phyloP scores from a whole-genome alignment of 2,888 invertebrate species.

The Drosophila monieri region DNA sequence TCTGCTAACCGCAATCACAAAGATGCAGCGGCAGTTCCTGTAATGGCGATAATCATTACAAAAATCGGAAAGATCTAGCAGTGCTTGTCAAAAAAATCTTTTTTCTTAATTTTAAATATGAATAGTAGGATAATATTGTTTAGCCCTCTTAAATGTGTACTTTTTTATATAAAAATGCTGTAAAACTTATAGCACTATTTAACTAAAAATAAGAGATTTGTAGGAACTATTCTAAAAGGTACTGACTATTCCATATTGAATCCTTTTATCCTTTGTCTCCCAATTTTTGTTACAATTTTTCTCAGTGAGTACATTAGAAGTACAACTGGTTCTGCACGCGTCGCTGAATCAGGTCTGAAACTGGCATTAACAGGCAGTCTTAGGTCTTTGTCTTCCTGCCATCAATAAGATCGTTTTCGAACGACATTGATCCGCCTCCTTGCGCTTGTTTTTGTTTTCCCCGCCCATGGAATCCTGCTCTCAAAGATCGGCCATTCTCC shows the following conservation, averaged over 20 bases:
- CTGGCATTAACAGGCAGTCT: constrained; percentile 66
- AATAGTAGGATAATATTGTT: background rate
- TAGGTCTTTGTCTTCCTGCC: constrained; percentile 79
- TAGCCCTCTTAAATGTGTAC: too few species aligned
- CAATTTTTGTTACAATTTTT: background rate
- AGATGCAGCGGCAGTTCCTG: constrained; percentile 44
- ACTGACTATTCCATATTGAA: too few species aligned
- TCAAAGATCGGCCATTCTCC: constrained; percentile 44
- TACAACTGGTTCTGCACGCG: constrained; percentile 69
- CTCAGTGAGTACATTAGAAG: constrained; percentile 17
- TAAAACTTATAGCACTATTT: too few species aligned
- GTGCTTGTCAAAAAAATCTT: background rate
- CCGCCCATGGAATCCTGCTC: background rate
- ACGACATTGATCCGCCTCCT: constrained; percentile 64
- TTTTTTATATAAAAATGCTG: too few species aligned
- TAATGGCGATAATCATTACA: constrained; percentile 77
- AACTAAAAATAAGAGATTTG: too few species aligned
- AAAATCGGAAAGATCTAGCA: constrained; percentile 62
- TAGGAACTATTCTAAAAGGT: too few species aligned
- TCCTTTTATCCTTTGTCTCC: background rate
- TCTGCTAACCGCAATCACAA: constrained; percentile 38
- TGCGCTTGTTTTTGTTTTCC: background rate
- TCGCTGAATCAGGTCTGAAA: constrained; percentile 40
- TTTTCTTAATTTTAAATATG: background rate
- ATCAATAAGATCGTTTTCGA: constrained; percentile 76